Evolutionary conservation across 2,797 vertebrate genomes (phyloP).

Genomic region (Sebastes kiyomatsui): DNA sequence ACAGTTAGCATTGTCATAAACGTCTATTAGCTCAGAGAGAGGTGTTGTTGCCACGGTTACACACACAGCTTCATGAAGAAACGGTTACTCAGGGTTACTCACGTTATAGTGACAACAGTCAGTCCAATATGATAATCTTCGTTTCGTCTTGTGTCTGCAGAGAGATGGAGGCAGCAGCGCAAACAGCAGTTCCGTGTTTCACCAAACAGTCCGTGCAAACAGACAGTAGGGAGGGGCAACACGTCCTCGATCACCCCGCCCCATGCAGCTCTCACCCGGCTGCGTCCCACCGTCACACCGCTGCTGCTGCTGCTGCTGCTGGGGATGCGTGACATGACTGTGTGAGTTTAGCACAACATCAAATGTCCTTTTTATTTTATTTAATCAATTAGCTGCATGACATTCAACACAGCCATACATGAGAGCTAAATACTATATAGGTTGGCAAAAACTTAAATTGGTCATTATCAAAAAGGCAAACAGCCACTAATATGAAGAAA

Average conservation of each 20-base stretch:
- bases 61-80: not conserved
- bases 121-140: slow-evolving; percentile 5
- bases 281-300: not conserved
- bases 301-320: not conserved
- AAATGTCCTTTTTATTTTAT: not conserved
- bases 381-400: not conserved
- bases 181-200: slow-evolving; percentile 73
- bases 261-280: not conserved
- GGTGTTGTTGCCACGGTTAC: not conserved
- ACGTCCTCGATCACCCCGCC: not conserved
- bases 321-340: not conserved
- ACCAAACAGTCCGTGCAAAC: not conserved
- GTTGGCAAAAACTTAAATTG: not conserved
- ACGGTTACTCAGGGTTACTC: not conserved
- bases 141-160: slow-evolving; percentile 19
- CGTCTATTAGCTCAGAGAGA: not conserved
- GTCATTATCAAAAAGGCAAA: not conserved
- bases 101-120: slow-evolving; percentile 33
- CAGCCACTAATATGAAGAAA: not conserved
- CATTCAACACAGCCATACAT: no score
- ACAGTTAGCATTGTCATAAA: not conserved
- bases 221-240: slow-evolving; percentile 23
- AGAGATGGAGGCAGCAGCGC: slow-evolving; percentile 31
- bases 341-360: not conserved
- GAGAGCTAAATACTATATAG: not conserved